These are phyloP conservation scores for Dromius quadrimaculatus DNA, from an alignment of 2,888 invertebrate species.

Conservation along the genomic window DNA sequence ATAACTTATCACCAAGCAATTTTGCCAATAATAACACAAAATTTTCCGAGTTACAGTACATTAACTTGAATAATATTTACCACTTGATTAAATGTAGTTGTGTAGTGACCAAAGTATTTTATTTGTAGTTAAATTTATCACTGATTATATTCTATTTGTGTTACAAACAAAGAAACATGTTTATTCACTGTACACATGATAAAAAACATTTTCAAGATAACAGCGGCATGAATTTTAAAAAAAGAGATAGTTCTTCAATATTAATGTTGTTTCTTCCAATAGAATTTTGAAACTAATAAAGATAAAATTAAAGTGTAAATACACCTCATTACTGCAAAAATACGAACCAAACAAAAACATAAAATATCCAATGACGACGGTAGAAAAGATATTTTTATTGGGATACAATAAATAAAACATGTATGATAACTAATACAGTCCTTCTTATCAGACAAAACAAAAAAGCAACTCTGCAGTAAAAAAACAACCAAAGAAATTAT, in stretches of 20 bases:
- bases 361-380: conserved; percentile 36
- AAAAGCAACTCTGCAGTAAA: conserved; percentile 6
- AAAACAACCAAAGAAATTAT: conserved; percentile 31
- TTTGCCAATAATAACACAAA: neutral
- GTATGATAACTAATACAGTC: conserved; percentile 37
- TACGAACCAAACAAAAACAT: conserved; percentile 39
- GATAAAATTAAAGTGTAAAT: conserved; percentile 26
- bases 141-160: conserved; percentile 20
- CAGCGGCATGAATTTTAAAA: conserved; percentile 19
- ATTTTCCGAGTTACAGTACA: conserved; percentile 4
- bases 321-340: conserved; percentile 11
- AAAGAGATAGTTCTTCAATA: conserved; percentile 33
- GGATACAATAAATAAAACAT: too few species aligned
- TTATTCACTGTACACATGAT: conserved; percentile 26
- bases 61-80: conserved; percentile 30
- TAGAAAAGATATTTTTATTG: conserved; percentile 30
- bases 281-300: conserved; percentile 18
- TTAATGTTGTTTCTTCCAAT: conserved; percentile 23
- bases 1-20: conserved; percentile 1
- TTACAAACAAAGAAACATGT: conserved; percentile 40
- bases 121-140: conserved; percentile 37
- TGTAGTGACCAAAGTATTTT: conserved; percentile 36
- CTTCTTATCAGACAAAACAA: conserved; percentile 26
- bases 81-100: conserved; percentile 29
- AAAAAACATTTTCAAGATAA: conserved; percentile 32